Evolutionary conservation across 1,140 invertebrate genomes (phyloP), one percentile per base, ranked within the genome.

Genomic region (Tachypleus tridentatus): DNA sequence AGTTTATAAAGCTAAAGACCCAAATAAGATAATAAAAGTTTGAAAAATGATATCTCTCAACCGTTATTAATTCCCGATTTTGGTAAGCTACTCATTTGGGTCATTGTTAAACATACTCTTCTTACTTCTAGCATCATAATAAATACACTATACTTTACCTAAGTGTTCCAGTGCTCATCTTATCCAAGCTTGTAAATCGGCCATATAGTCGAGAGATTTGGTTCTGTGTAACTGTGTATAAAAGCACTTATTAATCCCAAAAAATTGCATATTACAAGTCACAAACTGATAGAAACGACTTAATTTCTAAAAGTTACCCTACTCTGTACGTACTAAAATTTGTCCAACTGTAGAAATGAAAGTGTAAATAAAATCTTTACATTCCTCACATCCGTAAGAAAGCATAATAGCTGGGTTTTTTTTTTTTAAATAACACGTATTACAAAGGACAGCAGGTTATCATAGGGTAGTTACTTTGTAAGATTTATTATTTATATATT

Each of bases 201-300:
- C 93, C 97, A 78, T 98, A 99, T 3, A 99, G 78, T 4, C 97
- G 82, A 77, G 97, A 93, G 70, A 99, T 98, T 83, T 99, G 97
- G 76, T 94, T 97, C 49, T 91, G 87, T 50, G 93, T 96, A 80
- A 98, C 94, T 97, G 74, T 29, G 29, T 29, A 29, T 29, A 29
- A 64, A 85, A 85, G 69, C 68, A 71, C 0, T 54, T 54, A 54
- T 1, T 8, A 54, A 54, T 8, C 53, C 7, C 53, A 54, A 54
- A 54, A 54, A 54, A 54, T 54, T 7, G 6, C 53, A 54, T n/a
- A 54, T 54, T 54, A 8, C n/a, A n/a, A 54, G n/a, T 54, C 7
- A n/a, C 53, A n/a, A 54, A 54, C 53, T 0, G 53, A n/a, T 54
- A 8, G 29, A 29, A 29, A 29, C 29, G 29, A 54, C 53, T n/a